Evolutionary conservation across 2,113 vertebrate genomes (phyloP).

Genomic region (Hypanus sabinus): DNA sequence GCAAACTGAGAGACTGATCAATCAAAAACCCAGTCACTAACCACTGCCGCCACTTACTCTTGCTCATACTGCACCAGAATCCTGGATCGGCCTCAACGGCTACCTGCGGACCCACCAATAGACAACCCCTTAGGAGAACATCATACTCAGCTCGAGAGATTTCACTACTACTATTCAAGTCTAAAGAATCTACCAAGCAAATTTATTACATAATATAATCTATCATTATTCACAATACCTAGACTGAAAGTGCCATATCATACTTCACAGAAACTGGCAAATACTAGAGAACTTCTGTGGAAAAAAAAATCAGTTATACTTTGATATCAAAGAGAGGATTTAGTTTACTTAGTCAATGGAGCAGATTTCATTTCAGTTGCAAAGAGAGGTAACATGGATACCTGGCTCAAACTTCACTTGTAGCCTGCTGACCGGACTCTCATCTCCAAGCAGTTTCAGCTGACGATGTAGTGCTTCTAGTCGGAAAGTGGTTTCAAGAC

Average conservation of each 20-base stretch:
- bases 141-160: no score
- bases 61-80: no score
- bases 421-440: constrained; percentile 86
- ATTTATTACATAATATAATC: background rate
- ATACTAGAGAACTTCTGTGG: background rate
- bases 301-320: background rate
- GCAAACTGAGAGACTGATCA: no score
- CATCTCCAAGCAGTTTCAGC: constrained; percentile 86
- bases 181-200: background rate
- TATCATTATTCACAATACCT: background rate
- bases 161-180: background rate
- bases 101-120: no score
- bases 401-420: constrained; percentile 93
- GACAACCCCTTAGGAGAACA: no score
- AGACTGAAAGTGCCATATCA: background rate
- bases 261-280: background rate
- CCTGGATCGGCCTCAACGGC: no score
- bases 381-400: constrained; percentile 45
- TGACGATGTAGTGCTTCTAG: constrained; percentile 90
- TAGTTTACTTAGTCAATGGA: background rate
- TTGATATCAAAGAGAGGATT: background rate
- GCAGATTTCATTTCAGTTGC: background rate
- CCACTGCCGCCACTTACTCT: no score
- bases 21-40: no score
- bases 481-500: constrained; percentile 85